Conservation (phyloP, 2,113 vertebrate species). For the Platysteira castanea region DNA sequence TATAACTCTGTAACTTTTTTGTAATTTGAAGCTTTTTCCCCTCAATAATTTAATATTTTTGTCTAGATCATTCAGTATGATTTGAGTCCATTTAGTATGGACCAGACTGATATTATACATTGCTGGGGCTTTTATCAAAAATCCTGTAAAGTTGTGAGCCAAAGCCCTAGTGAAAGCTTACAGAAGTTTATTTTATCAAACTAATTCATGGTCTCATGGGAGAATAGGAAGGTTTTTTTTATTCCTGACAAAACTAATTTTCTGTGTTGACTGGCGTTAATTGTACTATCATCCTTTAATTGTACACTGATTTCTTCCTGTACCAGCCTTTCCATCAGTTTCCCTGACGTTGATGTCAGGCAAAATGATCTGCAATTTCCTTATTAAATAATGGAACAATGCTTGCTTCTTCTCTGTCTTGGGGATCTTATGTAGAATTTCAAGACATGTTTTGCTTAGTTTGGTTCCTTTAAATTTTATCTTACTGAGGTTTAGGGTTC, state of each 20-base stretch:
- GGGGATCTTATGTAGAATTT: background rate
- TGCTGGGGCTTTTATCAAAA: background rate
- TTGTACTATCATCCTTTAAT: conserved; percentile 57
- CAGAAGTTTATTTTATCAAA: background rate
- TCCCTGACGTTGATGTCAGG: conserved; percentile 38
- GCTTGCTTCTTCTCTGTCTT: conserved; percentile 7
- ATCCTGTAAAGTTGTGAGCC: background rate
- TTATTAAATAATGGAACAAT: conserved; percentile 51
- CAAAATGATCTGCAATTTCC: conserved; percentile 44
- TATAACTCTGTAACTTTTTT: background rate
- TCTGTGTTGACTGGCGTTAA: conserved; percentile 12
- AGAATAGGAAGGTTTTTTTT: background rate
- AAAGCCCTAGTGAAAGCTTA: background rate
- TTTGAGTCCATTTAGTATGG: background rate
- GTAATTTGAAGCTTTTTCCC: background rate
- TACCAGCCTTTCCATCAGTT: conserved; percentile 47
- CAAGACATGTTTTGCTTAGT: background rate
- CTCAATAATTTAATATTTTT: background rate
- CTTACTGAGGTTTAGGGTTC: background rate
- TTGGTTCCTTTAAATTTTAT: background rate
- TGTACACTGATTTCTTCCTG: conserved; percentile 52
- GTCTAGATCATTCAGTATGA: background rate
- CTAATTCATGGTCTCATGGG: background rate
- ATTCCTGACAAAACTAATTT: conserved; percentile 18
- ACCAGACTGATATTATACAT: background rate